phyloP scores from a whole-genome alignment of 2,113 vertebrate genomes.

The Circaetus gallicus region DNA sequence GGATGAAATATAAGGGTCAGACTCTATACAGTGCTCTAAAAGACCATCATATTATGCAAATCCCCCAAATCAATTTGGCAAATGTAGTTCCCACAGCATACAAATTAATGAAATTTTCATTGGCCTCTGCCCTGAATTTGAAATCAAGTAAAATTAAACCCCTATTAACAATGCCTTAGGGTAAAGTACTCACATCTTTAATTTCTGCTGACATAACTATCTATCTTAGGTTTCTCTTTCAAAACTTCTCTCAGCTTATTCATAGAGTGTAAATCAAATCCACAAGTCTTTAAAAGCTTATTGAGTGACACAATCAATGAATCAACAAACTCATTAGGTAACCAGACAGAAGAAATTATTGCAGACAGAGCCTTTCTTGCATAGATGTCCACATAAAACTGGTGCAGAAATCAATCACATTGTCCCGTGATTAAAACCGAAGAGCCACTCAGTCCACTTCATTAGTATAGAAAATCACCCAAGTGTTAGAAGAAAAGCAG shows the following conservation, averaged over 20 bases:
- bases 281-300: not conserved
- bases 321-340: not conserved
- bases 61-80: not conserved
- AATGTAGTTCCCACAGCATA: not conserved
- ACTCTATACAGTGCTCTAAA: not conserved
- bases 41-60: conserved; percentile 20
- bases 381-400: not conserved
- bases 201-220: conserved; percentile 34
- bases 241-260: conserved; percentile 1
- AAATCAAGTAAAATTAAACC: conserved; percentile 43
- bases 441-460: not conserved
- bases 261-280: conserved; percentile 3
- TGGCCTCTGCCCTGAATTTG: conserved; percentile 8
- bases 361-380: not conserved
- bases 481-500: not conserved
- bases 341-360: conserved; percentile 13
- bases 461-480: not conserved
- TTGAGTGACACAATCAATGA: not conserved
- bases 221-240: not conserved
- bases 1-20: not conserved
- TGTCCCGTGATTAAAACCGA: conserved; percentile 1
- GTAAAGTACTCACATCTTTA: not conserved
- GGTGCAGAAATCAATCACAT: not conserved
- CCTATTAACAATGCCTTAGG: not conserved
- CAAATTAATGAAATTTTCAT: conserved; percentile 45